Evolutionary conservation across 2,797 vertebrate genomes (phyloP), one percentile per base, ranked within the genome.

Genomic region (Salmo trutta): DNA sequence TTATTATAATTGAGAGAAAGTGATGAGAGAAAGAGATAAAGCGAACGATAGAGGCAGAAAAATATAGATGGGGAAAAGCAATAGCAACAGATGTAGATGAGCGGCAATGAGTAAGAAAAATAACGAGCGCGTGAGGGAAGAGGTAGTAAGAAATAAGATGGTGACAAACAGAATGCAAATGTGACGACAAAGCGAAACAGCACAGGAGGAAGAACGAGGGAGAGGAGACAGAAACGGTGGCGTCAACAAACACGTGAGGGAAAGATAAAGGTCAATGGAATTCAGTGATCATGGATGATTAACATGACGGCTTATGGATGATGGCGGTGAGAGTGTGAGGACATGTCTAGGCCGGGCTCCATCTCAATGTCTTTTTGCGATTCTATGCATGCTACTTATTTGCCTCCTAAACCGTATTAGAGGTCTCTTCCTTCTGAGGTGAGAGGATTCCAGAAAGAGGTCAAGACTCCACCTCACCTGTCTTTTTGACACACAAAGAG

Each of bases 401-500:
- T 3, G 21, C 59, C 10, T 64, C 59, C 24, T 64, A 4, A 21
- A 64, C n/a, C 4, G 21, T 64, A 21, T 64, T 62, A 12, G 54
- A 62, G 59, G 59, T 62, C 2, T 24, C 21, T 24, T 24, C 14
- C 27, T 67, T 67, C 65, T 19, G 27, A 67, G 15, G 54, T 1
- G 4, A 56, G 16, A 19, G 6, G 54, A 56, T 56, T 56, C 53
- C 19, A 19, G 27, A 19, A 51, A n/a, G 36, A 21, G 12, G 17
- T 6, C 21, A 41, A 41, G 19, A 14, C 6, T 51, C n/a, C 24
- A 62, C 27, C 76, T 88, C 93, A 99, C 97, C 98, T 99, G 92
- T 99, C 98, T 87, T 99, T 99, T 89, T 99, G 98, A 90, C 98
- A 99, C 81, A 99, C 98, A 4, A 99, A 99, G 86, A 99, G 90